Evolutionary conservation across 2,113 vertebrate genomes (phyloP), one percentile per base, ranked within the genome.

Genomic region (Lophura nycthemera): DNA sequence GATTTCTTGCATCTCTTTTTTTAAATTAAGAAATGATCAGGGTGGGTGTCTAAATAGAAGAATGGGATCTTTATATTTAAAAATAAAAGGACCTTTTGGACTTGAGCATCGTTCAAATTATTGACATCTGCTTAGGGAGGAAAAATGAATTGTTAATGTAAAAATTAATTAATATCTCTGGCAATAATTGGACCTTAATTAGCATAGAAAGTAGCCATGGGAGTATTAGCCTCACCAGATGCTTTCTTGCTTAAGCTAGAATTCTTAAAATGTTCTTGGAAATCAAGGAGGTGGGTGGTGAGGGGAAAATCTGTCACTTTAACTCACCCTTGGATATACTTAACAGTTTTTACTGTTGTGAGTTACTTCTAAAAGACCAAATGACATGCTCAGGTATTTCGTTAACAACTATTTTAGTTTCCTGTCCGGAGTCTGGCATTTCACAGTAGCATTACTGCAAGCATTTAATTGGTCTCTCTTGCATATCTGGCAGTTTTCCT

Each of bases 391-490:
- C 82, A 57, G 83, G 25, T 92, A 94, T 94, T 91, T 95, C 66
- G 84, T 92, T 75, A 40, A 91, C 54, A 93, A 30, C 52, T 67
- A 75, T 67, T 75, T 93, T 52, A 61, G 86, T 75, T 96, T 96
- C 81, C 83, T 67, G 60, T 42, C 67, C 57, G 8, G 54, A 66
- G 34, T 65, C 74, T 89, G 54, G 59, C 40, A 71, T 83, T 95
- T 79, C 79, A 56, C 72, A 83, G 75, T 82, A 88, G 75, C 43
- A 48, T 83, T 96, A 42, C 48, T 75, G 47, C 40, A 38, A 89
- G 72, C 38, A 77, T 92, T 92, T 96, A 86, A 87, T 45, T 80
- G 42, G 66, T 92, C 38, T 84, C 76, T 18, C 30, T 72, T 88
- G 34, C 30, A 32, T 80, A 80, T 76, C 56, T 91, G 60, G 21